Evolutionary conservation across 2,888 invertebrate genomes (phyloP).

Genomic region (Biston betularia): DNA sequence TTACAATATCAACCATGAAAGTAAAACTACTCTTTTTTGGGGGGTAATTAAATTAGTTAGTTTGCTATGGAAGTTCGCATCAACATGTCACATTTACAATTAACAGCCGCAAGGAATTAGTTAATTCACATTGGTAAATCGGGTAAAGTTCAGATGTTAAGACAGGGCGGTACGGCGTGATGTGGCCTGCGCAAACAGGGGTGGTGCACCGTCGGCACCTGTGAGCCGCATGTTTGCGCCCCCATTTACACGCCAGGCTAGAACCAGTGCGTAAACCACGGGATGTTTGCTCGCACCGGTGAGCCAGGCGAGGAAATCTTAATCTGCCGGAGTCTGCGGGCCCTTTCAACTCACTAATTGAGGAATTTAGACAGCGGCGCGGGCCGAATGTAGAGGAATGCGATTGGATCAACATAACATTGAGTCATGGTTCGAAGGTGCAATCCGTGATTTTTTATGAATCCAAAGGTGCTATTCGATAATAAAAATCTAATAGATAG

Average conservation of each 20-base stretch:
- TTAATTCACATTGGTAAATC: conserved; percentile 13
- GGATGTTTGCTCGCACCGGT: conserved; percentile 70
- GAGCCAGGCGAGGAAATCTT: conserved; percentile 77
- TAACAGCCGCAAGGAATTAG: background rate
- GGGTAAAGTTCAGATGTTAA: conserved; percentile 65
- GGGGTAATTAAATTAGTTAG: too few species aligned
- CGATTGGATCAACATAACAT: conserved; percentile 37
- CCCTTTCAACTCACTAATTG: conserved; percentile 60
- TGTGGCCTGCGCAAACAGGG: conserved; percentile 73
- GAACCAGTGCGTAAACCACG: conserved; percentile 75
- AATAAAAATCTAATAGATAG: too few species aligned
- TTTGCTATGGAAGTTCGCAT: too few species aligned
- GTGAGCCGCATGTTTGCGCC: conserved; percentile 74
- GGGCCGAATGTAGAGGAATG: conserved; percentile 47
- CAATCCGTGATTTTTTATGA: background rate
- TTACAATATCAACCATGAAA: too few species aligned
- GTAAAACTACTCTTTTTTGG: too few species aligned
- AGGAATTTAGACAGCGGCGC: conserved; percentile 50
- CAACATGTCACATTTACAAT: background rate
- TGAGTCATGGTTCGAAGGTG: conserved; percentile 25
- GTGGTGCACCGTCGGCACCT: conserved; percentile 69
- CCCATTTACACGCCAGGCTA: conserved; percentile 76
- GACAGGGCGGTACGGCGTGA: conserved; percentile 54
- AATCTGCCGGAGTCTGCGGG: conserved; percentile 74
- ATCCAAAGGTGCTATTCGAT: background rate